Base-by-base conservation (phyloP, 1,140 invertebrate genomes). In the Vollenhovia emeryi region DNA sequence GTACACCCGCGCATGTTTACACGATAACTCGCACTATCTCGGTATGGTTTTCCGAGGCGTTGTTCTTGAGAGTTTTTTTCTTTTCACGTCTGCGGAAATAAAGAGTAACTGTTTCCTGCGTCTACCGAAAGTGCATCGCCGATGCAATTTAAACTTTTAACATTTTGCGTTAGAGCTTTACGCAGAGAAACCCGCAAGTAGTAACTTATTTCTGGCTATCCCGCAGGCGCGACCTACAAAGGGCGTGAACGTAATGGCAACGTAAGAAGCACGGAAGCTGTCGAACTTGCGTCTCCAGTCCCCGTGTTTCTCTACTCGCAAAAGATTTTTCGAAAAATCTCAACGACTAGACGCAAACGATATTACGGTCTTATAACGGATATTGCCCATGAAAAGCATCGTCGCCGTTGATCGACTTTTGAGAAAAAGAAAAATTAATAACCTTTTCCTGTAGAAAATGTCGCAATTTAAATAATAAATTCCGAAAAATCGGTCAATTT, bases 91-190 rank as follows among this genome's bases (percentile, higher is more conserved):
- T 40, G 52, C 36, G 18, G 27, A 24, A 59, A 43, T 71, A 73
- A 73, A 43, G 36, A 82, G 27, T 82, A 82, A 82, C 36, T 71
- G 50, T 45, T 71, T 33, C 8, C 36, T 36, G 24, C 36, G 24
- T 57, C 50, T 80, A 71, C 36, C 24, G 43, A 80, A 80, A 82
- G 78, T 45, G n/a, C 50, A 57, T 82, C 21, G 50, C 50, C 36
- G 18, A 82, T 57, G 78, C 64, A 82, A 82, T 82, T 82, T 82
- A 82, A 82, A 82, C 50, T 82, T 82, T 73, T 82, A 82, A 82
- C 50, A 73, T 71, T 73, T 73, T 27, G 36, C 24, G 24, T 30
- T 57, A 69, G 45, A 73, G 50, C 66, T 73, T 33, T 57, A 73
- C 40, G 36, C 30, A 59, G 24, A n/a, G 27, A 73, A 82, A 59